phyloP scores from a whole-genome alignment of 2,113 vertebrate genomes.

The Cisticola juncidis region DNA sequence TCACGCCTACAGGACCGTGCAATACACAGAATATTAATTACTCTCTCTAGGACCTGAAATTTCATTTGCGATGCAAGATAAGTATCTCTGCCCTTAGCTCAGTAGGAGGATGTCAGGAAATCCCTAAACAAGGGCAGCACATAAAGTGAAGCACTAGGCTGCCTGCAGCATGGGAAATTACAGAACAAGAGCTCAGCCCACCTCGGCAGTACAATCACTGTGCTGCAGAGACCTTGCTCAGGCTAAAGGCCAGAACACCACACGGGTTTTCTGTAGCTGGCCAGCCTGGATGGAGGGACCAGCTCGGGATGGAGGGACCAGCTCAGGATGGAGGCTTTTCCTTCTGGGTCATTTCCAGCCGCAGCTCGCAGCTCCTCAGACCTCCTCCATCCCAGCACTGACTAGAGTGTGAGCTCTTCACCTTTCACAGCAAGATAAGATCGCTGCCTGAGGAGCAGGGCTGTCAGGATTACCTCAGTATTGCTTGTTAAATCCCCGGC shows the following conservation, averaged over 20 bases:
- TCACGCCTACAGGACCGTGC: background rate
- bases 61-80: background rate
- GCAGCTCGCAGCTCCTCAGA: background rate
- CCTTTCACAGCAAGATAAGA: conserved; percentile 21
- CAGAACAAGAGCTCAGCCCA: background rate
- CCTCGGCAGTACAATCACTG: background rate
- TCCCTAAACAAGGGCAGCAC: background rate
- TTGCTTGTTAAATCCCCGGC: background rate
- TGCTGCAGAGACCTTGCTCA: background rate
- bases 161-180: background rate
- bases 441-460: background rate
- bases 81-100: background rate
- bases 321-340: background rate
- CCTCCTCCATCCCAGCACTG: background rate
- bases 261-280: background rate
- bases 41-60: background rate
- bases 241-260: background rate
- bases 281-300: background rate
- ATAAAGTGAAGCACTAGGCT: background rate
- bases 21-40: background rate
- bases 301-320: background rate
- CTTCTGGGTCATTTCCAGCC: background rate
- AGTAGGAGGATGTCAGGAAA: background rate
- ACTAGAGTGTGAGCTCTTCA: background rate
- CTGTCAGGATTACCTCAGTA: background rate